Base-by-base conservation (phyloP, 2,113 vertebrate genomes). In the Dasyprocta punctata region DNA sequence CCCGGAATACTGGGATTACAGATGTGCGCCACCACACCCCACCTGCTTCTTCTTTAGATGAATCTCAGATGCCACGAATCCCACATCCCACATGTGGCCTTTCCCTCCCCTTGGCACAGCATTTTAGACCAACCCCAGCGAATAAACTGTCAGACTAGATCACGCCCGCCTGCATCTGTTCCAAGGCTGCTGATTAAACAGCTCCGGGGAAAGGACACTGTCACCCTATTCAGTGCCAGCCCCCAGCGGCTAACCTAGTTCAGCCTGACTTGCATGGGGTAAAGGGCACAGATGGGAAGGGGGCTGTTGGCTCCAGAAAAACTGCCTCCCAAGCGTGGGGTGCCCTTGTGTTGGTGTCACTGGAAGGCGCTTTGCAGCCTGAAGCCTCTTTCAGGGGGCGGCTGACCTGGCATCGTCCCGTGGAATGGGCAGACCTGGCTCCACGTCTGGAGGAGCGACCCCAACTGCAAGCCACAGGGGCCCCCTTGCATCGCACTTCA, bases 121-220 rank as follows among this genome's bases (percentile, higher is more conserved):
- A 83, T 60, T 96, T 95, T 49, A 94, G 93, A 24, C 22, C 49
- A 75, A n/a, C 24, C 92, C 47, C 38, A 52, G 87, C 84, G 73
- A 58, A 89, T 77, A 61, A 56, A 65, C 26, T 90, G 81, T 82
- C 92, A 38, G 33, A 93, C 89, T 2, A 60, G 90, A 71, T 9
- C 54, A 36, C 2, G 95, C 95, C 82, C 69, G 93, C 22, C 71
- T 36, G n/a, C 9, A 77, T 65, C 97, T 97, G 96, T 95, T 54
- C 89, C 89, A 83, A 90, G 81, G 89, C 86, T 91, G 97, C 63
- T 54, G 92, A 81, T 38, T 78, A 93, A 96, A 97, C 94, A 96
- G 83, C 87, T 96, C 58, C 0, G 11, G 87, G 94, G 96, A 49
- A 93, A 95, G 97, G 0, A 17, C 95, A 88, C n/a, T 14, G 82